These are phyloP conservation scores for Whitmania pigra DNA, from an alignment of 1,140 invertebrate genomes.

Conservation along the genomic window DNA sequence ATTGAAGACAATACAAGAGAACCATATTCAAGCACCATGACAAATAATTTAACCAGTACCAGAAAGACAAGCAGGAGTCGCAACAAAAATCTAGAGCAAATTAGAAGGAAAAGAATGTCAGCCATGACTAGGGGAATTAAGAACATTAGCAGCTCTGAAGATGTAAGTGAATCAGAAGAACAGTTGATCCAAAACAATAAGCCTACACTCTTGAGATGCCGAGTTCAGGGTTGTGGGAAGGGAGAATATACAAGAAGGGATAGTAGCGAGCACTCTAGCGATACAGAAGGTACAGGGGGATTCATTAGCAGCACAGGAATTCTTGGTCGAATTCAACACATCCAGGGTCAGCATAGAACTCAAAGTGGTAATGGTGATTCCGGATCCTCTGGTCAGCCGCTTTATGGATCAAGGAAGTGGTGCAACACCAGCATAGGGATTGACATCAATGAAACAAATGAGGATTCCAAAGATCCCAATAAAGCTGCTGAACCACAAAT, in stretches of 20 bases:
- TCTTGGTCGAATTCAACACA: conserved; percentile 15
- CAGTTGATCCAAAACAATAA: neutral
- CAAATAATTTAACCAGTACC: neutral
- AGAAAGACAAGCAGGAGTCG: neutral
- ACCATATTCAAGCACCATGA: neutral
- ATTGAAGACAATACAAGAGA: conserved; percentile 29
- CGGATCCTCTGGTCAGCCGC: too few relatives aligned
- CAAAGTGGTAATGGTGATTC: neutral
- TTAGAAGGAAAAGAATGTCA: neutral
- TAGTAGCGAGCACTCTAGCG: conserved; percentile 42
- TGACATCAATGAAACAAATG: neutral
- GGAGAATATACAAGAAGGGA: conserved; percentile 36
- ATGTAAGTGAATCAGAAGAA: conserved; percentile 11
- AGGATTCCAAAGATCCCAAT: neutral
- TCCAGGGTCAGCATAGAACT: conserved; percentile 4
- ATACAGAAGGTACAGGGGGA: conserved; percentile 32
- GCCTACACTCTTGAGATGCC: conserved; percentile 3
- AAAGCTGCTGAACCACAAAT: conserved; percentile 14
- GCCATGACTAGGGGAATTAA: neutral
- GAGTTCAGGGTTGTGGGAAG: conserved; percentile 21
- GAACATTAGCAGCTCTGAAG: conserved; percentile 1
- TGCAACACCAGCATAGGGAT: conserved; percentile 26
- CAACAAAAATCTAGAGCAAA: neutral
- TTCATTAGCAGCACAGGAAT: neutral
- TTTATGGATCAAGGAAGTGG: conserved; percentile 21